A percentile compares a stretch with the other conserved stretches of the same genome.
These are phyloP conservation scores for Drosophila kanekoi DNA, from an alignment of 2,888 invertebrate genomes.

Conservation along the genomic window DNA sequence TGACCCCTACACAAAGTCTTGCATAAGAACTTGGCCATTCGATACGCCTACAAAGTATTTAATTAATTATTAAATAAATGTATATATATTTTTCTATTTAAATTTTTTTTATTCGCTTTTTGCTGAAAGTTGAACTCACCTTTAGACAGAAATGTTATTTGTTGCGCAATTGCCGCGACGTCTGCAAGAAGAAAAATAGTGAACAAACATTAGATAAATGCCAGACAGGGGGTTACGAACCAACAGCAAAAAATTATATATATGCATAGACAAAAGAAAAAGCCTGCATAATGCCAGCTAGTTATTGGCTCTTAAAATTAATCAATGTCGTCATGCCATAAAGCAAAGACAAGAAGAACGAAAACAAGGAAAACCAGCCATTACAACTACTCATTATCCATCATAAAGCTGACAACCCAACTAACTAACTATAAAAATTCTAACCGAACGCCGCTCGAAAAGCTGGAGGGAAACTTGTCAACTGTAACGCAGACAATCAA, in stretches of 20 bases:
- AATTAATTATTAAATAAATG: slow-evolving; percentile 63
- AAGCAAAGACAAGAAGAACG: slow-evolving; percentile 20
- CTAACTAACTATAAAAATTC: slow-evolving; percentile 18
- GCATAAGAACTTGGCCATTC: slow-evolving; percentile 63
- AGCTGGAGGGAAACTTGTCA: slow-evolving; percentile 63
- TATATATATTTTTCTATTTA: slow-evolving; percentile 24
- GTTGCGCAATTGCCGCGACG: slow-evolving; percentile 62
- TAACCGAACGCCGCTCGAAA: slow-evolving; percentile 11
- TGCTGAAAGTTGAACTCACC: slow-evolving; percentile 66
- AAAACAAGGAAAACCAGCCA: slow-evolving; percentile 19
- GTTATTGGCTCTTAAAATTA: slow-evolving; percentile 57
- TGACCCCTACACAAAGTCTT: slow-evolving; percentile 39
- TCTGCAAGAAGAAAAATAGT: slow-evolving; percentile 57
- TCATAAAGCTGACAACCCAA: slow-evolving; percentile 23
- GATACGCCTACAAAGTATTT: slow-evolving; percentile 61
- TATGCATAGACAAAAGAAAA: slow-evolving; percentile 8
- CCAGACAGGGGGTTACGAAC: slow-evolving; percentile 37
- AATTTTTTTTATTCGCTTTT: slow-evolving; percentile 8
- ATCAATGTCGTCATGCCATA: slow-evolving; percentile 54
- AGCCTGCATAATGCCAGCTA: slow-evolving; percentile 24
- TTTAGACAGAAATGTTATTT: slow-evolving; percentile 61
- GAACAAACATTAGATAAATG: slow-evolving; percentile 56
- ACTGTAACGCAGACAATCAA: slow-evolving; percentile 76
- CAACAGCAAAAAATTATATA: slow-evolving; percentile 17
- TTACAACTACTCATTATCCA: slow-evolving; percentile 61